phyloP scores from a whole-genome alignment of 2,113 vertebrate species.

The Rhinoptilus africanus region DNA sequence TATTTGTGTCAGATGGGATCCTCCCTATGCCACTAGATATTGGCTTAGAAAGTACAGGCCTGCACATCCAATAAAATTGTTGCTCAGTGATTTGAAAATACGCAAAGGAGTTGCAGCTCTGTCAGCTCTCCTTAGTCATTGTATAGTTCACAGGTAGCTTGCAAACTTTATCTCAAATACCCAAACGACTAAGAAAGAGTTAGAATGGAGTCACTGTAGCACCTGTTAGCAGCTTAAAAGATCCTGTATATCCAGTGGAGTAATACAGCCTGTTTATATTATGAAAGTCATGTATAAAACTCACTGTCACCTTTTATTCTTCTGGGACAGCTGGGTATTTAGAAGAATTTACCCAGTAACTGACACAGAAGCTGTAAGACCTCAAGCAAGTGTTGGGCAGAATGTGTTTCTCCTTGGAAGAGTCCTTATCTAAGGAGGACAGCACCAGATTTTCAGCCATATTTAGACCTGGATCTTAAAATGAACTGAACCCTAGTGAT shows the following conservation, averaged over 20 bases:
- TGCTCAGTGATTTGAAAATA: background rate
- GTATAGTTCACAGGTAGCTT: background rate
- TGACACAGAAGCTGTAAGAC: background rate
- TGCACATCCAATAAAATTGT: background rate
- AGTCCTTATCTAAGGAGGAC: background rate
- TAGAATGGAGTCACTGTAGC: background rate
- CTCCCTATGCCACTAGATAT: background rate
- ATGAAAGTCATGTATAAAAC: background rate
- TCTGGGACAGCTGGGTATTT: background rate
- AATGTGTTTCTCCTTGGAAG: background rate
- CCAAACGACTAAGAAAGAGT: background rate
- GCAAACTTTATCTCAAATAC: background rate
- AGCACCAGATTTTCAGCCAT: background rate
- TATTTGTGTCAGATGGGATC: background rate
- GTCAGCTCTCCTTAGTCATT: background rate
- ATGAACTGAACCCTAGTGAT: background rate
- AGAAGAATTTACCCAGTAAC: background rate
- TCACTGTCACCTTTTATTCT: background rate
- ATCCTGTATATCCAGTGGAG: background rate
- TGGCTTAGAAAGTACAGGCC: background rate
- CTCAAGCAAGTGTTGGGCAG: background rate
- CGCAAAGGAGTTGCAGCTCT: background rate
- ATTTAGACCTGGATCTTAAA: background rate
- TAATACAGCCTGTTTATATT: background rate
- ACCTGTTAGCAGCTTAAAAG: background rate